Percentiles rank a stretch among this genome's conserved stretches.
These are phyloP conservation scores for Rotaria sp. DNA, from an alignment of 2,888 invertebrate genomes.

Conservation along the genomic window DNA sequence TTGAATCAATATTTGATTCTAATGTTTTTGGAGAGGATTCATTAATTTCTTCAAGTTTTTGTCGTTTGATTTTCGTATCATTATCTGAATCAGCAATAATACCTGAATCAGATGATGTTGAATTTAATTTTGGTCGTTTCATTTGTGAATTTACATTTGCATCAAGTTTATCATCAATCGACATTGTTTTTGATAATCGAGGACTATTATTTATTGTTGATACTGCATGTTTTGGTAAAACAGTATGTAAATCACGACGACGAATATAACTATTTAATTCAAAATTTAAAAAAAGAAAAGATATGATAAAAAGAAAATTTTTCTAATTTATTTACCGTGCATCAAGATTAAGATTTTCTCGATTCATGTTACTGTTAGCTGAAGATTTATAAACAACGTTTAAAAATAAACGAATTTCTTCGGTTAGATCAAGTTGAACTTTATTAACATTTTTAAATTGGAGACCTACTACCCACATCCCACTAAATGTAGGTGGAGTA, in stretches of 20 bases:
- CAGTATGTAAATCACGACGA: not conserved
- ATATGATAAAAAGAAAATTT: not conserved
- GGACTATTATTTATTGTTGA: slow-evolving; percentile 65
- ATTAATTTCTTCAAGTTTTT: not conserved
- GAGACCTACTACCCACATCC: not conserved
- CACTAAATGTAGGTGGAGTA: not conserved
- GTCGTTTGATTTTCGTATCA: not conserved
- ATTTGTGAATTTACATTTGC: not conserved
- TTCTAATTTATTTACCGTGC: not conserved
- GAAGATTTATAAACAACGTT: not conserved
- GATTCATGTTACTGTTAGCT: not conserved
- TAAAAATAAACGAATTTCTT: not conserved
- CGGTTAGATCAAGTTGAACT: not conserved
- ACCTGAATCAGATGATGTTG: not conserved
- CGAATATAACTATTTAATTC: not conserved
- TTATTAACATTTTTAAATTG: slow-evolving; percentile 17
- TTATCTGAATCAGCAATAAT: not conserved
- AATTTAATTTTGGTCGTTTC: not conserved
- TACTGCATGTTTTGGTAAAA: slow-evolving; percentile 41
- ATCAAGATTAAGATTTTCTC: not conserved
- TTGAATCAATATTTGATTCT: not conserved
- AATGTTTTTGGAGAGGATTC: not conserved
- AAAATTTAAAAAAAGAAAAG: not conserved
- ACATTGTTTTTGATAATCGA: slow-evolving; percentile 42
- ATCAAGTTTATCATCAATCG: not conserved